A percentile compares a stretch with the other conserved stretches of the same genome.
Conservation (phyloP, 2,888 invertebrate genomes). For the Spisula solida region DNA sequence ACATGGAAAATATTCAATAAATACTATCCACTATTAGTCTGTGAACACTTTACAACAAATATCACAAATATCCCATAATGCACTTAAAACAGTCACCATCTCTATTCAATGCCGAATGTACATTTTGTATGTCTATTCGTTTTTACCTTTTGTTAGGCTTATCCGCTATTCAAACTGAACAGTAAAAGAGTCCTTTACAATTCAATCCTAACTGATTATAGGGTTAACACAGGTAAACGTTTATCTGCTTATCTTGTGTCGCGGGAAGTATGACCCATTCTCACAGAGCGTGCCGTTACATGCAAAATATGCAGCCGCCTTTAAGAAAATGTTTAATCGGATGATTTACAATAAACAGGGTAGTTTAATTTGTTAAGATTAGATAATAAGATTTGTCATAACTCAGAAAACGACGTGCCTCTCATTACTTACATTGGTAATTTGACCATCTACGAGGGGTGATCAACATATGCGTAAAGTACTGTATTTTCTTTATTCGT, state of each 20-base stretch:
- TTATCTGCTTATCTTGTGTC: constrained; percentile 75
- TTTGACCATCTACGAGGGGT: no score
- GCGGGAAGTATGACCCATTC: constrained; percentile 76
- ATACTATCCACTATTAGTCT: constrained; percentile 15
- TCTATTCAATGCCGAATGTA: not conserved
- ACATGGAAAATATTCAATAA: constrained; percentile 30
- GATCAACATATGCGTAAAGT: no score
- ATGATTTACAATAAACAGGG: constrained; percentile 35
- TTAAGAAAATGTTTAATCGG: not conserved
- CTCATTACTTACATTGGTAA: not conserved
- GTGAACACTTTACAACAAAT: constrained; percentile 11
- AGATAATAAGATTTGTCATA: not conserved
- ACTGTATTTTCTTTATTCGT: no score
- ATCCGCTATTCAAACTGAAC: constrained; percentile 56
- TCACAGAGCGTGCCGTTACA: constrained; percentile 70
- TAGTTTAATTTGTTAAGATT: constrained; percentile 23
- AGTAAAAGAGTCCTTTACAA: constrained; percentile 45
- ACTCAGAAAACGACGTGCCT: not conserved
- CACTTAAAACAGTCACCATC: constrained; percentile 22
- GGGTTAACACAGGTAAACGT: constrained; percentile 62
- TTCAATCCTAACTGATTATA: constrained; percentile 57
- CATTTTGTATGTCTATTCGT: constrained; percentile 28
- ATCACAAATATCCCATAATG: constrained; percentile 39
- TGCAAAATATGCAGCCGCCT: constrained; percentile 56
- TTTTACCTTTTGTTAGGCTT: constrained; percentile 49